Evolutionary conservation across 92 coral and sea anemone species (phyloP), one percentile per base, ranked within the genome.

Genomic region (Muricea muricata): DNA sequence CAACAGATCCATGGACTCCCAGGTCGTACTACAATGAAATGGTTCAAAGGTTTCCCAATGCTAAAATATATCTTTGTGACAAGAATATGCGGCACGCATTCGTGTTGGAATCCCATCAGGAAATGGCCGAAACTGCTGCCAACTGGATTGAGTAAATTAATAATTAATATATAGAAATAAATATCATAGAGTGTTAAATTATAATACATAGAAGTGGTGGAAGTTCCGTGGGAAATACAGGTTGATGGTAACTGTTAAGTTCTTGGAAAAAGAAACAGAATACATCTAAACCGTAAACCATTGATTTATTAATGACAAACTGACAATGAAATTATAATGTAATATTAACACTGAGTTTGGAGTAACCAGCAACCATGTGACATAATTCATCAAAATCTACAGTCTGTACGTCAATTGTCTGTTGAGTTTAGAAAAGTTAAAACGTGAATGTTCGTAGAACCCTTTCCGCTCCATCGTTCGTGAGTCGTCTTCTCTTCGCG

Each of bases 1-100:
- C 97, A 6, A 80, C 91, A 42, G 99, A 96, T 73, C 93, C 92
- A 52, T 96, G 99, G 99, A 89, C 91, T 26, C 99, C 99, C 1
- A 81, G 89, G 61, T 90, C 93, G 21, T 96, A 91, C 65, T 96
- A 85, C 41, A 82, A 93, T 20, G 95, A 91, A 73, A 82, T 95
- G 88, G 92, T 88, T 75, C 57, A 56, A 37, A 91, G 79, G 45
- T 95, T 95, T 70, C 98, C 98, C 2, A 85, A 76, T 30, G 98
- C 94, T n/a, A 95, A 95, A 85, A 95, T 95, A 30, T 78, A 95
- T 84, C 89, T 95, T 66, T 95, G 97, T 70, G 76, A 93, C 66
- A 82, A 85, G 63, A 89, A 91, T 54, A 87, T 95, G 63, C 74
- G 90, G 21, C 98, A 95, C 82, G 98, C 98, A 0, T 95, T 95